Evolutionary conservation across 2,888 invertebrate genomes (phyloP).

Genomic region (Platycheirus rosarum): DNA sequence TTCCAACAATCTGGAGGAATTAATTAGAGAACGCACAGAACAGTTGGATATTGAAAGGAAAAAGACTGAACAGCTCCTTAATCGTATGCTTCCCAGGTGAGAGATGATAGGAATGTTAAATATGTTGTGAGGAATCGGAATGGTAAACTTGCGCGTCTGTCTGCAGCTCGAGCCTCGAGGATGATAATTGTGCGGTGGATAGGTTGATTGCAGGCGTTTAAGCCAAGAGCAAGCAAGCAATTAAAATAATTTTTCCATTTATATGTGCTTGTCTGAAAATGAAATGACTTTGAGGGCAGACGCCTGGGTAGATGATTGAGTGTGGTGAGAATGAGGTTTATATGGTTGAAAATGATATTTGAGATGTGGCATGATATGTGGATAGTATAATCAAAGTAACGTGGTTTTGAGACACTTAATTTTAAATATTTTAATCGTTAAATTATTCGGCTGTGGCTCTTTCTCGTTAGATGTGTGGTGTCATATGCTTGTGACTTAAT

Average conservation of each 20-base stretch:
- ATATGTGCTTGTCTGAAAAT: conserved; percentile 28
- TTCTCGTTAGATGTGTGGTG: not conserved
- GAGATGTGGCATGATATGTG: not conserved
- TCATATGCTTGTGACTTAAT: not conserved
- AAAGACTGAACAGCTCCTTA: conserved; percentile 95
- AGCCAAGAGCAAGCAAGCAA: conserved; percentile 31
- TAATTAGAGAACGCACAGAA: conserved; percentile 95
- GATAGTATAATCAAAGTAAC: conserved; percentile 11
- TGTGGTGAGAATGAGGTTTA: not conserved
- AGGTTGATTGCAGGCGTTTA: conserved; percentile 21
- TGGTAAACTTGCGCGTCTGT: conserved; percentile 31
- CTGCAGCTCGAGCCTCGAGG: conserved; percentile 2
- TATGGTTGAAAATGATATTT: not conserved
- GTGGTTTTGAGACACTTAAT: not conserved
- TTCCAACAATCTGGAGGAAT: conserved; percentile 96
- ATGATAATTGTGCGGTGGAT: conserved; percentile 14
- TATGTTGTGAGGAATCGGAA: conserved; percentile 11
- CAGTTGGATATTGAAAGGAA: conserved; percentile 97
- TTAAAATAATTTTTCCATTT: conserved; percentile 55
- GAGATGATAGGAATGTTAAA: conserved; percentile 36
- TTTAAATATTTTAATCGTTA: conserved; percentile 3
- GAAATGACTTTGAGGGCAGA: not conserved
- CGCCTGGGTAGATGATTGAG: no score
- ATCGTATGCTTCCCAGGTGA: conserved; percentile 93
- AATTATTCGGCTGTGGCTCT: not conserved